These are phyloP conservation scores for Escarpia spicata DNA, from an alignment of 2,888 invertebrate species.

Conservation along the genomic window DNA sequence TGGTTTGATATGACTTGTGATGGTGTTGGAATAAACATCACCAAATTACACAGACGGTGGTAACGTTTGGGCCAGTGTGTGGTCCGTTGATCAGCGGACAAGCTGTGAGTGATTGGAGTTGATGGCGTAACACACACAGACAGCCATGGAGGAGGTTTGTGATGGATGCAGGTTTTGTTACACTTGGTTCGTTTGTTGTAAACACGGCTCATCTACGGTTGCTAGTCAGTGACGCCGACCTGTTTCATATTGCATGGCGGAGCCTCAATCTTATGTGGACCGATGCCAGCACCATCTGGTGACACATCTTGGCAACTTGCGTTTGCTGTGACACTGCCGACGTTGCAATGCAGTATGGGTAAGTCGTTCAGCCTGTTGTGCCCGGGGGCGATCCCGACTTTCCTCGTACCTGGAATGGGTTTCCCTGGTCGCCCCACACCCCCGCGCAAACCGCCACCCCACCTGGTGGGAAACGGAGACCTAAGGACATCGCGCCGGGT, in stretches of 20 bases:
- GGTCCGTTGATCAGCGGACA: background rate
- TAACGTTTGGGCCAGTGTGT: background rate
- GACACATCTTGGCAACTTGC: background rate
- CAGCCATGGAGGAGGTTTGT: background rate
- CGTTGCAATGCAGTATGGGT: conserved; percentile 16
- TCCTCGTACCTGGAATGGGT: background rate
- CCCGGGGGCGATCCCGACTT: background rate
- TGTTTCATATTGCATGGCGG: background rate
- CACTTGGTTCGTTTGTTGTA: background rate
- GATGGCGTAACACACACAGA: background rate
- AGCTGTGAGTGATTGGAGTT: background rate
- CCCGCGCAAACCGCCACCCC: background rate
- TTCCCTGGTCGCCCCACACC: background rate
- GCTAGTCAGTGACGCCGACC: background rate
- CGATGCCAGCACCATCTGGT: background rate
- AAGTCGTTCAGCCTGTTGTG: background rate
- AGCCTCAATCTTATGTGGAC: background rate
- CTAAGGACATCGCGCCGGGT: background rate
- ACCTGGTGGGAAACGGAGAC: background rate
- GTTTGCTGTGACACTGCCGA: background rate
- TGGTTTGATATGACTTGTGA: background rate
- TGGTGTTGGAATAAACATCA: background rate
- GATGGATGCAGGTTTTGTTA: background rate
- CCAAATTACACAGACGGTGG: background rate
- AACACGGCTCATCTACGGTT: background rate